Evolutionary conservation across 2,888 invertebrate genomes (phyloP), one percentile per base, ranked within the genome.

Genomic region (Lasius fuliginosus): DNA sequence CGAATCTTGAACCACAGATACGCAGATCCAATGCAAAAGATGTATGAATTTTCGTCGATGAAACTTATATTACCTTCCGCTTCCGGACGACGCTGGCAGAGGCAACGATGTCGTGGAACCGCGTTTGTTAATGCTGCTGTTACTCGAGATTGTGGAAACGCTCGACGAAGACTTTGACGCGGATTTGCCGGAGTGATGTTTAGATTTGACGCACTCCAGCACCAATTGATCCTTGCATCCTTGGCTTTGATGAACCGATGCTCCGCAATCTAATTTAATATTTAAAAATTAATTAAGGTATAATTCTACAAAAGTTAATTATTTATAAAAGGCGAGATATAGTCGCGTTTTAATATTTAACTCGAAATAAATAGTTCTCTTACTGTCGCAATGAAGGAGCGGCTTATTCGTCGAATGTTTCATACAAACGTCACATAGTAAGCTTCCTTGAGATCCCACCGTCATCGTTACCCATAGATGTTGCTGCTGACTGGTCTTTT

Each of bases 191-290:
- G 93, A 90, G 36, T 92, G 92, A 69, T 92, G 91, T 76, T 94
- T 97, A 74, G 97, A 96, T 94, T 97, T 97, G 90, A 96, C 97
- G 95, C 98, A 99, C 92, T 98, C 98, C 76, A 97, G 95, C 88
- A 98, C 97, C 73, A 94, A 90, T 95, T 98, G 98, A 94, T 99
- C 99, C 95, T 98, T 98, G 95, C 98, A 98, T 42, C 97, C 96
- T 85, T 94, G 94, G 94, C 97, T 97, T 93, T 98, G 98, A 95
- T 98, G 98, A 74, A 98, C 98, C 76, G 97, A 98, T 91, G 97
- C 97, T 89, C 97, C 97, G 95, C 98, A 99, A 95, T 97, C 98
- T 98, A 6, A 33, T 27, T 82, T 30, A 42, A 83, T 33, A 53
- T n/a, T n/a, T 2, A 56, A 85, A 12, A 33, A 53, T 46, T 12